Conservation (phyloP, 1,140 invertebrate genomes). For the roundworm (Caenorhabditis elegans) region WBcel235 BX284605.5:13902501-13903000, state of each 20-base stretch:
- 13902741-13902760: no score
- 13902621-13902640: background rate
- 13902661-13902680: no score
- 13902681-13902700: no score
- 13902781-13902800: background rate
- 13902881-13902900: background rate
- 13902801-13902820: background rate
- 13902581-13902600: background rate
- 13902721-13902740: no score
- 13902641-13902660: background rate
- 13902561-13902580: background rate
- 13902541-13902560: background rate
- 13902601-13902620: background rate
- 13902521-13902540: no score
- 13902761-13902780: no score
- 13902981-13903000: background rate
- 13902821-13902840: background rate
- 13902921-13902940: background rate
- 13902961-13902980: background rate
- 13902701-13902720: no score
- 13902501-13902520: slow-evolving; percentile 37
- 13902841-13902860: background rate
- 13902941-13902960: background rate
- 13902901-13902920: background rate
- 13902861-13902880: background rate